Evolutionary conservation across 92 coral and sea anemone species (phyloP).

Genomic region (Phenganax stokvisi): DNA sequence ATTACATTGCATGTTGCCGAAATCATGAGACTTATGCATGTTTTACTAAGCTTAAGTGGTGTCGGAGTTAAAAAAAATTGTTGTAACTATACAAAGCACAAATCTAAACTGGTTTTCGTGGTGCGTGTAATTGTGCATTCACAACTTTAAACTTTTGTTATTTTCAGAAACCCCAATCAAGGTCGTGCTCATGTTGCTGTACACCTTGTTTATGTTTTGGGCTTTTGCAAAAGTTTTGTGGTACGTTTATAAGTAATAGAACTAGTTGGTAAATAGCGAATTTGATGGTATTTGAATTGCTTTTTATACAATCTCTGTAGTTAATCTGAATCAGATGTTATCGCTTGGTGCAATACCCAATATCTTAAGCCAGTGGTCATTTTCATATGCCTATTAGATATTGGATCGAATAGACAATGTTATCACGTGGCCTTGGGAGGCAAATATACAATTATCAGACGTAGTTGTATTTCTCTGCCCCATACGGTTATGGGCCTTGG

Average conservation of each 20-base stretch:
- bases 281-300: not conserved
- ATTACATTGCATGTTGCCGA: not conserved
- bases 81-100: not conserved
- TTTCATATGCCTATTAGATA: too few relatives aligned
- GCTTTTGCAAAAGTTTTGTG: slow-evolving; percentile 74
- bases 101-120: not conserved
- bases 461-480: too few relatives aligned
- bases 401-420: too few relatives aligned
- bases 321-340: not conserved
- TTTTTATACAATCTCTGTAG: not conserved
- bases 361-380: too few relatives aligned
- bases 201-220: slow-evolving; percentile 76
- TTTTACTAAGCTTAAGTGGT: too few relatives aligned
- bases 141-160: not conserved
- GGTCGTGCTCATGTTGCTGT: slow-evolving; percentile 84
- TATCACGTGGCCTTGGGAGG: too few relatives aligned
- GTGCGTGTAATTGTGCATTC: not conserved
- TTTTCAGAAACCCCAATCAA: slow-evolving; percentile 82
- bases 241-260: slow-evolving; percentile 44
- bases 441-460: too few relatives aligned
- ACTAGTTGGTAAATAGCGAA: not conserved
- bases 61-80: not conserved
- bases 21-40: too few relatives aligned
- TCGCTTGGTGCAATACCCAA: too few relatives aligned
- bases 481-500: too few relatives aligned